A percentile compares a stretch with the other conserved stretches of the same genome.
Conservation (phyloP, 2,797 vertebrate species). For the Cottoperca gobio region DNA sequence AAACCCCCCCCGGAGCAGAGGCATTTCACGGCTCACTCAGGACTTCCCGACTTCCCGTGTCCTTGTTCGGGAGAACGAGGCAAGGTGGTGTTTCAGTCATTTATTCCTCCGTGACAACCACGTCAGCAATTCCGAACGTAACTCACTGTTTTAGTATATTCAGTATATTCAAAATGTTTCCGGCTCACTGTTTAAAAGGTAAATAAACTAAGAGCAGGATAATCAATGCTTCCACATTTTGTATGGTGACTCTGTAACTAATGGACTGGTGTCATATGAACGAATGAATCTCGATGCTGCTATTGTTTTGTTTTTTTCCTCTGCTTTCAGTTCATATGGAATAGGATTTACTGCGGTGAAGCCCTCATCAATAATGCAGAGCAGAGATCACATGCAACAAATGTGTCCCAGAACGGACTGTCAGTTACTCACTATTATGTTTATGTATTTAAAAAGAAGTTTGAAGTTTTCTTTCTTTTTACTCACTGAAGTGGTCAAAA, state of each 20-base stretch:
- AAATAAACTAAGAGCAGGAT: neutral
- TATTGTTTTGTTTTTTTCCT: conserved; percentile 8
- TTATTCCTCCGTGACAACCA: conserved; percentile 30
- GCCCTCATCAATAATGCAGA: conserved; percentile 49
- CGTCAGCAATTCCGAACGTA: conserved; percentile 38
- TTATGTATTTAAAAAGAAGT: neutral
- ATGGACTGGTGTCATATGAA: conserved; percentile 19
- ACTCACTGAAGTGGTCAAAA: conserved; percentile 17
- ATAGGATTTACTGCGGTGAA: conserved; percentile 27
- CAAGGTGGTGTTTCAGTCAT: conserved; percentile 11
- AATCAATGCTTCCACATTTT: conserved; percentile 5
- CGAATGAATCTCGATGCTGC: conserved; percentile 34
- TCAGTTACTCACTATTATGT: neutral
- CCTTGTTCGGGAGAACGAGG: conserved; percentile 1
- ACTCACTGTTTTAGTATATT: conserved; percentile 20
- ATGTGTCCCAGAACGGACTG: conserved; percentile 6
- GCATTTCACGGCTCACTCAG: conserved; percentile 48
- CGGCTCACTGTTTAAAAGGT: neutral
- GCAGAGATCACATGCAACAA: neutral
- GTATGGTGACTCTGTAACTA: conserved; percentile 10
- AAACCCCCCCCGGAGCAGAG: conserved; percentile 26
- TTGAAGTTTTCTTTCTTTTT: conserved; percentile 6
- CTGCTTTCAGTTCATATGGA: conserved; percentile 25
- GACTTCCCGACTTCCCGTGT: conserved; percentile 24
- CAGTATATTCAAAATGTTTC: conserved; percentile 36